These are phyloP conservation scores for Mormyrus iriodes DNA, from an alignment of 2,113 vertebrate species.

Conservation along the genomic window DNA sequence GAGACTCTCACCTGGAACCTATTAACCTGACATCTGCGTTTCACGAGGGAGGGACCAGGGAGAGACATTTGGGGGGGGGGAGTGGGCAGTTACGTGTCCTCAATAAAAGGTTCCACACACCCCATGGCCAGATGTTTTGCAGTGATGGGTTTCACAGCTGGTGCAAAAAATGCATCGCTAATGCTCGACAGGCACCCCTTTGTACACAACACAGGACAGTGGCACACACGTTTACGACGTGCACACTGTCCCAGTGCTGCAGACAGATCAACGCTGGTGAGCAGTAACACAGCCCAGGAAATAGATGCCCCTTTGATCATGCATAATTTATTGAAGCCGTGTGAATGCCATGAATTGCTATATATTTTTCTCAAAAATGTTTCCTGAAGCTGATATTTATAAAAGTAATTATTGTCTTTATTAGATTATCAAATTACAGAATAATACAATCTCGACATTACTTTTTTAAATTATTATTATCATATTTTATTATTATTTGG, in stretches of 20 bases:
- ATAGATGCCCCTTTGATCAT: background rate
- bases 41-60: slow-evolving; percentile 16
- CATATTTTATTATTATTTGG: background rate
- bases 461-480: background rate
- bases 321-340: background rate
- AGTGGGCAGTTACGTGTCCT: slow-evolving; percentile 41
- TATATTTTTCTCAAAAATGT: background rate
- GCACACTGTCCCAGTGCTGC: background rate
- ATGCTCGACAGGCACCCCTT: slow-evolving; percentile 35
- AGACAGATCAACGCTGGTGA: background rate
- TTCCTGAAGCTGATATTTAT: background rate
- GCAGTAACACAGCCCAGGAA: background rate
- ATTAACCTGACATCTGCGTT: slow-evolving; percentile 45
- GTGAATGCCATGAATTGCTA: background rate
- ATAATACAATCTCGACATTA: background rate
- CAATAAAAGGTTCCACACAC: slow-evolving; percentile 37
- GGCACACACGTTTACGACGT: background rate
- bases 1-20: slow-evolving; percentile 36
- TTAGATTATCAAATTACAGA: background rate
- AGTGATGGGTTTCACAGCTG: slow-evolving; percentile 44
- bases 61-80: background rate
- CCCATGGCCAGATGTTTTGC: slow-evolving; percentile 46
- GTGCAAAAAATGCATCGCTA: slow-evolving; percentile 44
- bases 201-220: background rate
- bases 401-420: background rate